Evolutionary conservation across 2,797 vertebrate species (phyloP).

Genomic region (Cetoscarus ocellatus): DNA sequence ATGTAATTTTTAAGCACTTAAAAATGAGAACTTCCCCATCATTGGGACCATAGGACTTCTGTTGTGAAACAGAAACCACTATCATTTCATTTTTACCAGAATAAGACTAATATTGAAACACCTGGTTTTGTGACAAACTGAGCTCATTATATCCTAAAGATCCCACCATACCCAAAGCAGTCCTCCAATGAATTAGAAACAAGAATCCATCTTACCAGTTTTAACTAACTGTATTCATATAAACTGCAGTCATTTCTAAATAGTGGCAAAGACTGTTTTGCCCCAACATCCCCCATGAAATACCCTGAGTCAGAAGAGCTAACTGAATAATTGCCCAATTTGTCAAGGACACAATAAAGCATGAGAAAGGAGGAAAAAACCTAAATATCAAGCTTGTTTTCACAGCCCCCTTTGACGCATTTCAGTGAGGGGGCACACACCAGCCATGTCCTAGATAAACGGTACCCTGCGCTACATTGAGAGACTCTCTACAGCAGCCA

Average conservation of each 20-base stretch:
- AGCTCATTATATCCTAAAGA: slow-evolving; percentile 6
- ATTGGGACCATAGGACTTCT: no score
- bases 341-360: slow-evolving; percentile 32
- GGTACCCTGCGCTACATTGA: slow-evolving; percentile 49
- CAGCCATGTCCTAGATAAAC: slow-evolving; percentile 69
- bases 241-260: background rate
- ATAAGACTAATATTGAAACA: no score
- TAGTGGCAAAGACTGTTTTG: slow-evolving; percentile 9
- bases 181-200: background rate
- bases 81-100: no score
- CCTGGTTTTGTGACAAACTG: no score
- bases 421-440: slow-evolving; percentile 62
- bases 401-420: slow-evolving; percentile 55
- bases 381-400: slow-evolving; percentile 49
- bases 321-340: slow-evolving; percentile 36
- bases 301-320: slow-evolving; percentile 16
- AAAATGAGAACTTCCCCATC: no score
- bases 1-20: no score
- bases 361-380: background rate
- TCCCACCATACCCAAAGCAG: background rate
- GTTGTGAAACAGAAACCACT: no score
- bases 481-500: slow-evolving; percentile 51
- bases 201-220: slow-evolving; percentile 15
- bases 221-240: background rate
- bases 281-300: slow-evolving; percentile 1